Evolutionary conservation across 2,888 invertebrate genomes (phyloP).

Genomic region (Gastracanthus pulcherrimus): DNA sequence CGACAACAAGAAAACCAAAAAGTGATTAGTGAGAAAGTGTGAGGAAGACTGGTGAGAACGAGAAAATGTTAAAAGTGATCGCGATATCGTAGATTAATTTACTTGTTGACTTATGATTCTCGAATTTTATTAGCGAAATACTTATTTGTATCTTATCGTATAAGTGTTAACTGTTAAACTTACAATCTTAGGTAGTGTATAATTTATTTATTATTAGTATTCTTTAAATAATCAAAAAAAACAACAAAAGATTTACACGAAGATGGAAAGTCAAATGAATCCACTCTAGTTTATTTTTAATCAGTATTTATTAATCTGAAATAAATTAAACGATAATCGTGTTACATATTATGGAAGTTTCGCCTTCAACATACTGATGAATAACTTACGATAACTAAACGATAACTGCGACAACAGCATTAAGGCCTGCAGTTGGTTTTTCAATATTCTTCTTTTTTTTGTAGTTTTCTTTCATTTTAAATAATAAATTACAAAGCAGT

Average conservation of each 20-base stretch:
- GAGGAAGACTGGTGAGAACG: background rate
- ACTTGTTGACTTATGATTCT: slow-evolving; percentile 43
- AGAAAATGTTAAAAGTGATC: slow-evolving; percentile 24
- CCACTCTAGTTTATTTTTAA: background rate
- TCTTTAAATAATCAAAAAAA: slow-evolving; percentile 12
- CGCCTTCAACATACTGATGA: background rate
- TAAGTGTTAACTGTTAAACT: slow-evolving; percentile 43
- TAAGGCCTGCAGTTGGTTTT: background rate
- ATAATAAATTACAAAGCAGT: slow-evolving; percentile 16
- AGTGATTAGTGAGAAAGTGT: slow-evolving; percentile 15
- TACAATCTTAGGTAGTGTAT: slow-evolving; percentile 4
- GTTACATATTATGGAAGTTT: background rate
- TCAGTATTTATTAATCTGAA: slow-evolving; percentile 17
- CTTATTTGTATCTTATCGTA: slow-evolving; percentile 39
- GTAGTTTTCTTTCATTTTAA: background rate
- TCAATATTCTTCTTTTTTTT: background rate
- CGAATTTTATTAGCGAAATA: slow-evolving; percentile 46
- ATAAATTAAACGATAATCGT: background rate
- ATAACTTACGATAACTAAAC: background rate
- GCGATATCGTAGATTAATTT: slow-evolving; percentile 26
- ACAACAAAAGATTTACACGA: background rate
- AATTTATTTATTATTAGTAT: slow-evolving; percentile 27
- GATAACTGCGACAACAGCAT: background rate
- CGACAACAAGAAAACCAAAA: slow-evolving; percentile 32
- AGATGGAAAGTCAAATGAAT: background rate